Evolutionary conservation across 2,888 invertebrate genomes (phyloP).

Genomic region (Lasioglossum pauxillum): DNA sequence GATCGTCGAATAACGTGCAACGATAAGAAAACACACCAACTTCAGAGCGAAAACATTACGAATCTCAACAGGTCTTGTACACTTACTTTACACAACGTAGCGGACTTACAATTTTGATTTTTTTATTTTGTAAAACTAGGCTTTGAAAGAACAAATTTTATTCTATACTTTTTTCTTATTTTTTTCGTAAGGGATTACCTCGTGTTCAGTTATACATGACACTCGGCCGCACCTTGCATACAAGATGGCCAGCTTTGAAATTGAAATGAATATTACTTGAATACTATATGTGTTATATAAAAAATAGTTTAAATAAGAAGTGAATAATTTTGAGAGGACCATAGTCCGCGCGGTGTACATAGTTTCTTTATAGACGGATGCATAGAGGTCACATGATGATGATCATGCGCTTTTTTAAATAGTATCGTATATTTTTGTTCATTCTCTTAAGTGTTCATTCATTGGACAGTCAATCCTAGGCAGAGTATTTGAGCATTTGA

Average conservation of each 20-base stretch:
- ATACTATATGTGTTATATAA: neutral
- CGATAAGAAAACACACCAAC: neutral
- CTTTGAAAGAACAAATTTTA: too few relatives aligned
- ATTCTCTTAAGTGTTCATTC: too few relatives aligned
- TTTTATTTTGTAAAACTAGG: too few relatives aligned
- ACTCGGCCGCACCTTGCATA: too few relatives aligned
- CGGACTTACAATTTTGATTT: neutral
- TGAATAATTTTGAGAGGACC: neutral
- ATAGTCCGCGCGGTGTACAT: neutral
- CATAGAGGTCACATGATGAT: too few relatives aligned
- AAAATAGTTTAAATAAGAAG: neutral
- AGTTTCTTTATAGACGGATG: neutral
- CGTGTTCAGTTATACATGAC: too few relatives aligned
- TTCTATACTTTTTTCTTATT: neutral
- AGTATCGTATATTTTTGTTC: neutral
- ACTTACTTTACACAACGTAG: neutral
- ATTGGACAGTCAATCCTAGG: too few relatives aligned
- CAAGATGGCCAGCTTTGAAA: too few relatives aligned
- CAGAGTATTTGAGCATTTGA: too few relatives aligned
- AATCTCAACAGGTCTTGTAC: neutral
- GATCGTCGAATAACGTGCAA: constrained; percentile 3
- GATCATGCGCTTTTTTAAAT: neutral
- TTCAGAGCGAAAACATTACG: neutral
- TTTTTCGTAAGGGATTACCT: neutral
- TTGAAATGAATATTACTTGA: neutral